Evolutionary conservation across 1,140 invertebrate species (phyloP).

Genomic region (Copidosoma floridanum): DNA sequence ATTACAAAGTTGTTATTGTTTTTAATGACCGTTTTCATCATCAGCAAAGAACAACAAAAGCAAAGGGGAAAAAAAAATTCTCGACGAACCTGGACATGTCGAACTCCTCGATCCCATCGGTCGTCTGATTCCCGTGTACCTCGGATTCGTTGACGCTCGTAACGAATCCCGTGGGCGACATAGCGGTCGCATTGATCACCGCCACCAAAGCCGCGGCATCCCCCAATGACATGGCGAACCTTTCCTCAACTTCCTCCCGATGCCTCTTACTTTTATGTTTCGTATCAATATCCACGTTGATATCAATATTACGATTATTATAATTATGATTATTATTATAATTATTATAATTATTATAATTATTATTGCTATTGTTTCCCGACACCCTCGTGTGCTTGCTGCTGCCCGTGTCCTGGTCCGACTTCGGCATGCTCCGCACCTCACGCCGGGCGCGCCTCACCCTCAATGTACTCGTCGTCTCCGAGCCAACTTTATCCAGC

Average conservation of each 20-base stretch:
- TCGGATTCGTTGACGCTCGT: neutral
- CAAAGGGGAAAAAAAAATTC: too few species aligned
- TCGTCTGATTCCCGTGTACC: neutral
- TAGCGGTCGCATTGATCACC: neutral
- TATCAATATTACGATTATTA: too few species aligned
- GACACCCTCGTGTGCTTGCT: neutral
- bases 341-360: too few species aligned
- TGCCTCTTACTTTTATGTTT: too few species aligned
- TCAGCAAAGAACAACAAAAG: neutral
- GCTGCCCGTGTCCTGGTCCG: neutral
- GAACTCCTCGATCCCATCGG: neutral
- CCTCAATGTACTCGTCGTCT: too few species aligned
- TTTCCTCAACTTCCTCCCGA: conserved; percentile 2
- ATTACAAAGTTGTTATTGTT: too few species aligned
- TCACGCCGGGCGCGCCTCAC: neutral
- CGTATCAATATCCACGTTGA: too few species aligned
- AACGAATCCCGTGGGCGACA: neutral
- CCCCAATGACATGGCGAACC: conserved; percentile 17
- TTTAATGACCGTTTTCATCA: too few species aligned
- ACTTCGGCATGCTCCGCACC: conserved; percentile 13
- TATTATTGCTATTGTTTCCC: neutral
- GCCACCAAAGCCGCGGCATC: neutral
- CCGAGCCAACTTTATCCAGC: neutral
- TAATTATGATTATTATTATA: too few species aligned
- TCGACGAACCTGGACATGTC: conserved; percentile 20